Evolutionary conservation across 2,113 vertebrate genomes (phyloP), one percentile per base, ranked within the genome.

Genomic region (Ammospiza caudacuta): DNA sequence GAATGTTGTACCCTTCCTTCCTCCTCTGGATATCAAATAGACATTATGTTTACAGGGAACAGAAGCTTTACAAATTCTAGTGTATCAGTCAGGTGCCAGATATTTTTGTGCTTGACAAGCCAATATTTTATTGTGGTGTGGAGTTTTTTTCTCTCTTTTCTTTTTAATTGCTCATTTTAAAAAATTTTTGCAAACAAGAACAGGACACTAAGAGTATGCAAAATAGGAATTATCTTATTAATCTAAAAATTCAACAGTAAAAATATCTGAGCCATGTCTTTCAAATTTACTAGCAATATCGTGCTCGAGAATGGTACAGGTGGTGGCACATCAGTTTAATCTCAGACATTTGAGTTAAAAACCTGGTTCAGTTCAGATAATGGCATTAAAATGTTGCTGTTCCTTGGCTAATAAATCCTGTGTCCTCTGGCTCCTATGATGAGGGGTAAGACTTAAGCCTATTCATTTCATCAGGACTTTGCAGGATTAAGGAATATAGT

Each of bases 291-390:
- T 46, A 9, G n/a, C 9, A 14, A 9, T 37, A 23, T 27, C 28
- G n/a, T 88, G 8, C 54, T 58, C 0, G 0, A 51, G 17, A 80
- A 41, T 13, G 15, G 12, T 46, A 23, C 24, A 49, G 28, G 24
- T 73, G 13, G 9, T 49, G n/a, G 54, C 2, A 3, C 3, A 24
- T n/a, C 49, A 63, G 44, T 87, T 63, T 59, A 61, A 59, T 61
- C 54, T 89, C 59, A 69, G 49, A 9, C 12, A 66, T 16, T 46
- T 61, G 37, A 91, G 87, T 41, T 68, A 75, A 96, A 96, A 92
- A 68, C 5, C 12, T 66, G 10, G 41, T 85, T 79, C 31, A 58
- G 13, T 84, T 79, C 44, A 88, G 31, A 10, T 61, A 31, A 46
- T 69, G 61, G 20, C 59, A 54, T 39, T 78, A 54, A 83, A 73